Conservation (phyloP, 2,113 vertebrate species). For the Heptranchias perlo region DNA sequence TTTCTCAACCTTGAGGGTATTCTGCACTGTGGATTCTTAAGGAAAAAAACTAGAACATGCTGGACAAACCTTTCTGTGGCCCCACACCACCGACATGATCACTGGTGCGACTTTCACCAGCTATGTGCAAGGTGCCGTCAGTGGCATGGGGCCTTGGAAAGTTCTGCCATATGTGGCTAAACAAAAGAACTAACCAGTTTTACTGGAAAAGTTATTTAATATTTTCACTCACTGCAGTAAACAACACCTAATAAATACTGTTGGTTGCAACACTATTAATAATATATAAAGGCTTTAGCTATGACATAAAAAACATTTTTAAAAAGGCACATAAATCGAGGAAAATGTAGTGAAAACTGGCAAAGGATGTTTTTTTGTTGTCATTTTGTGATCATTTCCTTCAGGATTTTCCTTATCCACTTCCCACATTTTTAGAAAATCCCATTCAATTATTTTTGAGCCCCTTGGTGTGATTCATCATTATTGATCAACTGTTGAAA, state of each 20-base stretch:
- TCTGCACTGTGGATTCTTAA: not conserved
- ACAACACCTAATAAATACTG: not conserved
- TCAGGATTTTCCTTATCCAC: no score
- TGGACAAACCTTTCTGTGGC: not conserved
- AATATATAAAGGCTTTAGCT: not conserved
- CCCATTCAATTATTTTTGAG: not conserved
- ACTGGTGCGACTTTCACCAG: not conserved
- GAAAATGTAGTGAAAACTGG: not conserved
- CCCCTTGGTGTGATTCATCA: not conserved
- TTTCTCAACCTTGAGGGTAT: not conserved
- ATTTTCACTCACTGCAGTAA: not conserved
- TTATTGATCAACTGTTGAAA: not conserved
- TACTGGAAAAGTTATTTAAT: conserved; percentile 1
- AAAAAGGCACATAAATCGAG: not conserved
- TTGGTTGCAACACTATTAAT: not conserved
- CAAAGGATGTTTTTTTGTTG: not conserved
- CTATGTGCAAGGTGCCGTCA: not conserved
- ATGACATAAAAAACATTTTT: not conserved
- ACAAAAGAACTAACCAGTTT: not conserved
- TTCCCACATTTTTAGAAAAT: not conserved
- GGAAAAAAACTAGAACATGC: not conserved
- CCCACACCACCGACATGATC: not conserved
- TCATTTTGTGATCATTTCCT: not conserved
- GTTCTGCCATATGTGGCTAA: not conserved
- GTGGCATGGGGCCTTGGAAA: not conserved